These are phyloP conservation scores for Progne subis DNA, from an alignment of 2,113 vertebrate genomes.

Conservation along the genomic window DNA sequence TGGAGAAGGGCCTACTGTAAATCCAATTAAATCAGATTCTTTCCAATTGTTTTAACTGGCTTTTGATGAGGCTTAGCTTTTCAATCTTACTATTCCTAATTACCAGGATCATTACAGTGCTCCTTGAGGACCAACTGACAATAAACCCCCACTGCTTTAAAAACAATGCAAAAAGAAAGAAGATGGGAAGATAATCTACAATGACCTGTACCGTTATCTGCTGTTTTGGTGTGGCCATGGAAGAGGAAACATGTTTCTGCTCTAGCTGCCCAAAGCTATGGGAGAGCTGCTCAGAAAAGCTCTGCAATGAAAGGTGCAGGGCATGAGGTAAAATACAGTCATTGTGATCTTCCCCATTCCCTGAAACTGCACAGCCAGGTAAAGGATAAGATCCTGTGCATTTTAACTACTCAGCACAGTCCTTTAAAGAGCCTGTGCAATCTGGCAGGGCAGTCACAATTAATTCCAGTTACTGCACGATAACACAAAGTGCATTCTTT, in stretches of 20 bases:
- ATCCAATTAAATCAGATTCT: neutral
- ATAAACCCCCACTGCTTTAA: neutral
- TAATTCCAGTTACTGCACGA: neutral
- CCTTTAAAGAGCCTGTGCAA: neutral
- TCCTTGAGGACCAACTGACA: neutral
- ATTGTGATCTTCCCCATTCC: neutral
- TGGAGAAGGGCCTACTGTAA: neutral
- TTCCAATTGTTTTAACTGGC: neutral
- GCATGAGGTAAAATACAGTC: neutral
- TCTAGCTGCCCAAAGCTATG: neutral
- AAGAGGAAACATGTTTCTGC: neutral
- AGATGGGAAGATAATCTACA: neutral
- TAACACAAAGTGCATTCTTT: neutral
- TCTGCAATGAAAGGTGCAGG: neutral
- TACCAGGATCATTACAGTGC: neutral
- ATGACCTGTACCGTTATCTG: neutral
- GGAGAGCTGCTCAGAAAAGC: neutral
- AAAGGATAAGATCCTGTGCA: neutral
- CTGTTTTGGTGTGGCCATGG: neutral
- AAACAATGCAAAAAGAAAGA: neutral
- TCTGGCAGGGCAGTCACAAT: neutral
- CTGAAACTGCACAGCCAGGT: neutral
- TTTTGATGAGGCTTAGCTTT: neutral
- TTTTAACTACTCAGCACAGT: neutral
- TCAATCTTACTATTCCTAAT: neutral